Conservation (phyloP, 2,888 invertebrate genomes). For the Clusia tigrina region DNA sequence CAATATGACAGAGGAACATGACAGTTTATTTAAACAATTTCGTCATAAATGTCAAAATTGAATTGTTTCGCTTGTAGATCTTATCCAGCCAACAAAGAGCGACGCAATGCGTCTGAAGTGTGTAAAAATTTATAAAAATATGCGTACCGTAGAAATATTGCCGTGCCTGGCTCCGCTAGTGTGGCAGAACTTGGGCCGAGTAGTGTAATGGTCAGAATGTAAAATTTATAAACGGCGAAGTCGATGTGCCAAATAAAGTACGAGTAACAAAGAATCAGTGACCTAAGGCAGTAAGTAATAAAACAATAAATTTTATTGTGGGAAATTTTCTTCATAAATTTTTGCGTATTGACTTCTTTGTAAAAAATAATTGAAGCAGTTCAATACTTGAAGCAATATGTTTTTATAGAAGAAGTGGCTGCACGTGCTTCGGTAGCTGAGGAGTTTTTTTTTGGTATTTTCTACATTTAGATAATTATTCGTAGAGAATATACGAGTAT, state of each 20-base stretch:
- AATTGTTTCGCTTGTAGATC: slow-evolving; percentile 51
- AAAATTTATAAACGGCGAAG: neutral
- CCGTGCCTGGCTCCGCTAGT: neutral
- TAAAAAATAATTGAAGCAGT: too few relatives aligned
- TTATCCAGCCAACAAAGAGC: slow-evolving; percentile 40
- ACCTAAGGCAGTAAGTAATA: too few relatives aligned
- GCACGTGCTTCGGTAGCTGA: too few relatives aligned
- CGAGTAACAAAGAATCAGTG: too few relatives aligned
- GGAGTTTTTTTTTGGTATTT: too few relatives aligned
- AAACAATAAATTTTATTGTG: neutral
- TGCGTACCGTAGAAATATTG: neutral
- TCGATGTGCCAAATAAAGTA: neutral
- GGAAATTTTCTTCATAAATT: neutral
- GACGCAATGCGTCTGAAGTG: neutral
- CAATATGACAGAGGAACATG: slow-evolving; percentile 51
- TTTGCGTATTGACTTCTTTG: too few relatives aligned
- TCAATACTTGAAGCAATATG: too few relatives aligned
- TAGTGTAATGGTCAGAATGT: too few relatives aligned
- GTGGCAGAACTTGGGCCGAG: neutral
- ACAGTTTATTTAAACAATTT: slow-evolving; percentile 53
- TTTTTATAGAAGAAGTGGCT: too few relatives aligned
- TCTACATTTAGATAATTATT: too few relatives aligned
- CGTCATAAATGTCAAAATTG: slow-evolving; percentile 56
- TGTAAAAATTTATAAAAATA: neutral
- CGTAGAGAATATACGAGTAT: too few relatives aligned